A percentile compares a stretch with the other conserved stretches of the same genome.
Evolutionary conservation across 2,888 invertebrate species (phyloP).

Genomic region (Peribatodes rhomboidaria): DNA sequence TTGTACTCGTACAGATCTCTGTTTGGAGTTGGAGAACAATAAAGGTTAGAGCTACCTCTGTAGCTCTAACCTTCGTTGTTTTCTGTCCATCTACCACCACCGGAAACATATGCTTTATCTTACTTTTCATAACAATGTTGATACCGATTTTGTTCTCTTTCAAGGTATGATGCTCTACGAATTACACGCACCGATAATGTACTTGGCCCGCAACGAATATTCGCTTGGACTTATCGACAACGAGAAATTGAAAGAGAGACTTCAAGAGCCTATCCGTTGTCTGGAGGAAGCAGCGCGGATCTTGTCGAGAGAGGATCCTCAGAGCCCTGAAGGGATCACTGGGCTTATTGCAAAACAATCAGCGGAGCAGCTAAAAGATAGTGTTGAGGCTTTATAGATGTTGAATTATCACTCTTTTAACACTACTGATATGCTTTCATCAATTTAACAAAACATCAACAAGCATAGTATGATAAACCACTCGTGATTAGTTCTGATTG

Average conservation of each 20-base stretch:
- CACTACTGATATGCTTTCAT: too few species aligned
- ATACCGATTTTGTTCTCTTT: conserved; percentile 26
- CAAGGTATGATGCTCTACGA: conserved; percentile 92
- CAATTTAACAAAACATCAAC: too few species aligned
- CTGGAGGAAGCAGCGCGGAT: conserved; percentile 89
- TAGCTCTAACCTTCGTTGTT: too few species aligned
- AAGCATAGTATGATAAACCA: too few species aligned
- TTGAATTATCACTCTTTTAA: too few species aligned
- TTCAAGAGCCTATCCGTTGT: conserved; percentile 88
- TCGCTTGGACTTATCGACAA: conserved; percentile 86
- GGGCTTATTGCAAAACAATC: conserved; percentile 87
- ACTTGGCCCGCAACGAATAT: conserved; percentile 89
- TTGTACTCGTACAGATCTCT: too few species aligned
- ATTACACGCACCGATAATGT: conserved; percentile 91
- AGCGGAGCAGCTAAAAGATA: conserved; percentile 74
- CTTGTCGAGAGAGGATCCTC: conserved; percentile 88
- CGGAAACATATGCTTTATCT: too few species aligned
- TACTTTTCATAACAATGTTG: not conserved
- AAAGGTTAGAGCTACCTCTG: too few species aligned
- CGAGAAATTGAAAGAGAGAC: conserved; percentile 86
- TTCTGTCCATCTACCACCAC: too few species aligned
- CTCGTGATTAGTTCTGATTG: too few species aligned
- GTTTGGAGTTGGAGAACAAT: too few species aligned
- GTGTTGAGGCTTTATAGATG: conserved; percentile 70
- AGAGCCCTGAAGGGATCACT: conserved; percentile 88